Conservation (phyloP, 2,888 invertebrate species). For the Leptopilina drosophilae region DNA sequence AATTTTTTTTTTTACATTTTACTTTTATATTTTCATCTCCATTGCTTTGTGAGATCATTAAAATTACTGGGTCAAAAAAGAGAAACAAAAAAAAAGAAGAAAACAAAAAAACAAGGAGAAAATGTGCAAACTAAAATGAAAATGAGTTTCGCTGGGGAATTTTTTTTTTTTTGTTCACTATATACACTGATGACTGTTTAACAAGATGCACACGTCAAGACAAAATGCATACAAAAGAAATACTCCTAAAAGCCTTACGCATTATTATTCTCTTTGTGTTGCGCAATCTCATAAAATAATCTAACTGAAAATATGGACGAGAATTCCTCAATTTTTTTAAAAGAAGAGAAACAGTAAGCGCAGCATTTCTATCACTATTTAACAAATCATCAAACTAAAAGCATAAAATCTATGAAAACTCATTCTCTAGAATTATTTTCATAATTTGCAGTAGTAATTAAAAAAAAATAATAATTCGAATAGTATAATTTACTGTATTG, state of each 20-base stretch:
- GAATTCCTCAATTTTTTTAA: too few species aligned
- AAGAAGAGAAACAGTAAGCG: too few species aligned
- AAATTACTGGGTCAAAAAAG: background rate
- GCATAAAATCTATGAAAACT: too few species aligned
- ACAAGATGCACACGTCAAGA: background rate
- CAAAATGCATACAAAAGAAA: background rate
- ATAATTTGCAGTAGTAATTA: too few species aligned
- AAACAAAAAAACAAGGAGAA: background rate
- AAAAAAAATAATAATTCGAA: too few species aligned
- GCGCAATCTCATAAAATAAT: background rate
- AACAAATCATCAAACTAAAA: too few species aligned
- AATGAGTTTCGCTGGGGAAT: background rate
- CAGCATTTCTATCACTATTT: background rate
- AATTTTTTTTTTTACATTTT: too few species aligned
- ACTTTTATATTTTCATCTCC: too few species aligned
- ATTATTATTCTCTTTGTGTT: conserved; percentile 18
- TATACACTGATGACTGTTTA: background rate
- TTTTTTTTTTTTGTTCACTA: background rate
- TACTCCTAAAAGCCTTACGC: background rate
- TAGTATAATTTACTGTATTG: too few species aligned
- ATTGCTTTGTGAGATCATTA: background rate
- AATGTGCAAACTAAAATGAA: background rate
- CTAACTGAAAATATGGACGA: background rate
- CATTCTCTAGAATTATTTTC: too few species aligned
- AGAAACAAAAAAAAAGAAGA: background rate